Conservation (phyloP, 2,113 vertebrate species). For the Boulengeromyrus knoepffleri region DNA sequence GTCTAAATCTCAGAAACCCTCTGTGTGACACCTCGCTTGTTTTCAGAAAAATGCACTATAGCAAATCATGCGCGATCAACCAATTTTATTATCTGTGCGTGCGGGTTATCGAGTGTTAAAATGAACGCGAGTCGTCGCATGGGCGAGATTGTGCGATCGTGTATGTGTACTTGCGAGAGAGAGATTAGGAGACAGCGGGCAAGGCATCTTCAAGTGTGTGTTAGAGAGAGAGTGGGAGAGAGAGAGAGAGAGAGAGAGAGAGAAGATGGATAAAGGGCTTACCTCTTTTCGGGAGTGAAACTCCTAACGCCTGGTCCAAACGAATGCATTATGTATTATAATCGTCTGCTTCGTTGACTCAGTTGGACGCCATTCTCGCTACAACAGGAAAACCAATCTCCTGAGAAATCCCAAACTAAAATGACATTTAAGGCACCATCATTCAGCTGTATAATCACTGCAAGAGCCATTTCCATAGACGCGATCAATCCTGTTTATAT, state of each 20-base stretch:
- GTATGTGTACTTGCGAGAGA: neutral
- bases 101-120: neutral
- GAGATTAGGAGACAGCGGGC: neutral
- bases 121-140: neutral
- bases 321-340: slow-evolving; percentile 5
- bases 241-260: neutral
- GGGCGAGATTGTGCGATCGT: neutral
- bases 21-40: neutral
- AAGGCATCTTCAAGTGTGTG: neutral
- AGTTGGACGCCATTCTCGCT: neutral
- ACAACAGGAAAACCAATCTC: slow-evolving; percentile 3
- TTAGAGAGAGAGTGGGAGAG: neutral
- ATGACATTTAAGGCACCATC: neutral
- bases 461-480: neutral
- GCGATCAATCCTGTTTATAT: slow-evolving; percentile 1
- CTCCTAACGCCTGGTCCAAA: neutral
- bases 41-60: neutral
- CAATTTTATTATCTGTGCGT: neutral
- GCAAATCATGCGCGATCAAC: neutral
- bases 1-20: neutral
- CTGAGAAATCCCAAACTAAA: slow-evolving; percentile 3
- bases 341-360: neutral
- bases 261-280: neutral
- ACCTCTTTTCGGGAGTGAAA: neutral
- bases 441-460: neutral